Conservation (phyloP, 2,888 invertebrate genomes). For the Seira ritae region DNA sequence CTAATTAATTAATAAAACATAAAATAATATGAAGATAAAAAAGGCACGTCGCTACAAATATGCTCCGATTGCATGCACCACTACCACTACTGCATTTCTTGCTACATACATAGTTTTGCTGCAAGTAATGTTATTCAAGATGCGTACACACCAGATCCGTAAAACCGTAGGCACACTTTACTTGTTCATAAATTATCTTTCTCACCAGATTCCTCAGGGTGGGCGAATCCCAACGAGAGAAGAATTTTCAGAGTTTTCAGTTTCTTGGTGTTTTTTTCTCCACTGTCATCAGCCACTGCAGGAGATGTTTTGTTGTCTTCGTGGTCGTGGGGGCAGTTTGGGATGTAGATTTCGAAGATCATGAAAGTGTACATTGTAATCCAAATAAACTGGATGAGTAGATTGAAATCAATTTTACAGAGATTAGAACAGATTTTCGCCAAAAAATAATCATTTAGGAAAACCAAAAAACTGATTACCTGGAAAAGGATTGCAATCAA, state of each 20-base stretch:
- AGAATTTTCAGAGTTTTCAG: constrained; percentile 43
- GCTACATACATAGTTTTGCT: too few species aligned
- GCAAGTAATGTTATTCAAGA: too few species aligned
- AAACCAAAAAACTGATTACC: constrained; percentile 23
- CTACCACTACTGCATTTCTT: too few species aligned
- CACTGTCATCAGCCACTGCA: not conserved
- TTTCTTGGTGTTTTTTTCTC: constrained; percentile 32
- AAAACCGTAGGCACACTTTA: too few species aligned
- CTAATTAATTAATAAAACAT: not conserved
- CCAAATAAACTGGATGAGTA: constrained; percentile 49
- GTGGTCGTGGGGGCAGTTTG: constrained; percentile 54
- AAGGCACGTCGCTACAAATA: too few species aligned
- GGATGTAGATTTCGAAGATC: constrained; percentile 59
- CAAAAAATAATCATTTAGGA: not conserved
- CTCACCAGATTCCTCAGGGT: constrained; percentile 44
- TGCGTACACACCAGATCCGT: too few species aligned
- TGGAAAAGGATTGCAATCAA: constrained; percentile 60
- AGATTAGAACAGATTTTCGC: not conserved
- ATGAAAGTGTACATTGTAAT: constrained; percentile 49
- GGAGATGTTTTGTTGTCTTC: constrained; percentile 36
- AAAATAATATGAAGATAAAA: too few species aligned
- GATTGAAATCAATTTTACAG: not conserved
- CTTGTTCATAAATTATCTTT: not conserved
- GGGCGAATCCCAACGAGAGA: constrained; percentile 55
- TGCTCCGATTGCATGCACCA: too few species aligned